Conservation (phyloP, 2,797 vertebrate species). For the Meda fulgida region DNA sequence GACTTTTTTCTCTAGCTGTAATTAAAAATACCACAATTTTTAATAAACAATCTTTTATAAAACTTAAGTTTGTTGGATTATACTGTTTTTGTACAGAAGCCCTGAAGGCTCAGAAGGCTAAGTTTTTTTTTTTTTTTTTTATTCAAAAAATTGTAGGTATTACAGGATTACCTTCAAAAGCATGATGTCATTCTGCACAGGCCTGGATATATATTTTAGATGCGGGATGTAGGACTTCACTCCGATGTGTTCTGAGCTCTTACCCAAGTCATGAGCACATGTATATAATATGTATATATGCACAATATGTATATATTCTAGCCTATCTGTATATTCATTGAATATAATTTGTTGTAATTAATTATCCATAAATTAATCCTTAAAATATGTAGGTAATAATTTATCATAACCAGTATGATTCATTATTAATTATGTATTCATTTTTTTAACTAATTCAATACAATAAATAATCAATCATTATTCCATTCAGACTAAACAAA, state of each 20-base stretch:
- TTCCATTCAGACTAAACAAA: no score
- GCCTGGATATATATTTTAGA: accelerated
- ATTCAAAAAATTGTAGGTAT: no score
- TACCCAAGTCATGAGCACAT: background rate
- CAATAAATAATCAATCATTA: no score
- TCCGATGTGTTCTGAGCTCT: accelerated
- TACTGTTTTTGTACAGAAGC: background rate
- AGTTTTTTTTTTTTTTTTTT: background rate
- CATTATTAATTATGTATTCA: no score
- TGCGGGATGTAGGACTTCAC: background rate
- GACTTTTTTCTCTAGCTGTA: background rate
- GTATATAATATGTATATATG: no score
- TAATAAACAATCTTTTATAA: background rate
- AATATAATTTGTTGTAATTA: no score
- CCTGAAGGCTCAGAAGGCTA: background rate
- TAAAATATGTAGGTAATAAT: no score
- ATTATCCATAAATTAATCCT: no score
- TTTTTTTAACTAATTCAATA: no score
- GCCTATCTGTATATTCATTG: no score
- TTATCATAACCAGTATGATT: no score
- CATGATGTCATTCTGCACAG: constrained; percentile 68
- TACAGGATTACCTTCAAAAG: constrained; percentile 60
- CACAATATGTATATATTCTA: no score
- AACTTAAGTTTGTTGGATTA: background rate
- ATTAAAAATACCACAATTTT: background rate